A percentile compares a stretch with the other conserved stretches of the same genome.
Conservation (phyloP, 2,113 vertebrate species). For the Xiphophorus couchianus region DNA sequence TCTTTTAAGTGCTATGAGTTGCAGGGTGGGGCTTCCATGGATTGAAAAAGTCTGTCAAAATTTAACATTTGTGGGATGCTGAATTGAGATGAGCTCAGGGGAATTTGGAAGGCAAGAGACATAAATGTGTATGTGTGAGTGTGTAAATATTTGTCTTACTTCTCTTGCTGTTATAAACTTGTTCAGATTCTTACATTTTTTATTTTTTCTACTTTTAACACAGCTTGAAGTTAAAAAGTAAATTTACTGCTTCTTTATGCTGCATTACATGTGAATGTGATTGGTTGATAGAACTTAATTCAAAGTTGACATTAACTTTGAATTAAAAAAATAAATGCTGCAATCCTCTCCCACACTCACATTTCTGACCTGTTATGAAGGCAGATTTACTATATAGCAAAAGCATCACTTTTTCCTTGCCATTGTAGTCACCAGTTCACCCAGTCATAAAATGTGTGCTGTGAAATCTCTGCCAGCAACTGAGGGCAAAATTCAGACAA, state of each 20-base stretch:
- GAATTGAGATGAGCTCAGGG: too few species aligned
- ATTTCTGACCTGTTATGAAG: not conserved
- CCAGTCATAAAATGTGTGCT: not conserved
- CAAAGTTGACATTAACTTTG: too few species aligned
- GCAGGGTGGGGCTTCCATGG: too few species aligned
- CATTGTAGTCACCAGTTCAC: not conserved
- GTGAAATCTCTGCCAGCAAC: not conserved
- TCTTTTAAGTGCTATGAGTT: too few species aligned
- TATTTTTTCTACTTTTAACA: not conserved
- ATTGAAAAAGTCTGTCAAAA: too few species aligned
- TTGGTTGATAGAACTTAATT: not conserved
- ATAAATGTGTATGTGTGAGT: not conserved
- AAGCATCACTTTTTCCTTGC: not conserved
- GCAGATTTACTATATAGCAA: not conserved
- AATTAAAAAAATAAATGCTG: not conserved
- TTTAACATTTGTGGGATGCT: too few species aligned
- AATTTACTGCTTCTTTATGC: too few species aligned
- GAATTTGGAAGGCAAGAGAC: too few species aligned
- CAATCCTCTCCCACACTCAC: not conserved
- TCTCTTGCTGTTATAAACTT: not conserved
- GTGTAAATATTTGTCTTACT: not conserved
- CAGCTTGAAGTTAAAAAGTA: not conserved
- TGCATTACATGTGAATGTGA: not conserved
- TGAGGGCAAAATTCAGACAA: conserved; percentile 26
- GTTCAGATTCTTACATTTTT: not conserved